phyloP scores from a whole-genome alignment of 2,888 invertebrate genomes.

The Ommatoiulus sabulosus region DNA sequence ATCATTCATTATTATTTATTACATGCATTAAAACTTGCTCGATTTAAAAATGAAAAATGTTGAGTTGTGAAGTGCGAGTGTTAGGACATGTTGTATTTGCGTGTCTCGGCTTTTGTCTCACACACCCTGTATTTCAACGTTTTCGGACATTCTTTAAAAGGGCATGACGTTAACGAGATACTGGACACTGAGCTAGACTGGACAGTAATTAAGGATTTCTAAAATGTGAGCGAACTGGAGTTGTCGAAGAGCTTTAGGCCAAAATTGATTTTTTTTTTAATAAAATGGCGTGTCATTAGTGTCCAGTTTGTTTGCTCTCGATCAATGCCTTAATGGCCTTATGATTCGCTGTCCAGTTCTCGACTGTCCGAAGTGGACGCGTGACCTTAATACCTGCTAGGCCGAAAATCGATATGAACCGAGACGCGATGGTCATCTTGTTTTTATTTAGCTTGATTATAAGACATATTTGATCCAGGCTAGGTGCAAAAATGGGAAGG shows the following conservation, averaged over 20 bases:
- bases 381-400: constrained; percentile 36
- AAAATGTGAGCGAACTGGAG: neutral
- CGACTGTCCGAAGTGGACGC: constrained; percentile 11
- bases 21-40: too few relatives aligned
- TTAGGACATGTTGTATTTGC: too few relatives aligned
- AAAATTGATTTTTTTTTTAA: constrained; percentile 25
- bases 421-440: constrained; percentile 12
- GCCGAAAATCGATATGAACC: constrained; percentile 23
- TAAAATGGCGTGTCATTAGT: constrained; percentile 24
- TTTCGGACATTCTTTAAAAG: too few relatives aligned
- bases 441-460: neutral
- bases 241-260: neutral
- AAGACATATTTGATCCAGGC: constrained; percentile 6
- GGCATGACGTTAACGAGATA: too few relatives aligned
- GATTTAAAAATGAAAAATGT: too few relatives aligned
- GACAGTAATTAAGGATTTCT: constrained; percentile 4
- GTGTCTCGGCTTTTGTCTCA: neutral
- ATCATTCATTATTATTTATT: too few relatives aligned
- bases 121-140: neutral
- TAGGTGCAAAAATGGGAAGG: neutral
- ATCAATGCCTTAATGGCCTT: constrained; percentile 40
- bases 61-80: too few relatives aligned
- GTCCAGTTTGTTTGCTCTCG: constrained; percentile 43
- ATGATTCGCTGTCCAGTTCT: neutral
- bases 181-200: neutral